These are phyloP conservation scores for Colletes collaris DNA, from an alignment of 2,888 invertebrate genomes.

Conservation along the genomic window DNA sequence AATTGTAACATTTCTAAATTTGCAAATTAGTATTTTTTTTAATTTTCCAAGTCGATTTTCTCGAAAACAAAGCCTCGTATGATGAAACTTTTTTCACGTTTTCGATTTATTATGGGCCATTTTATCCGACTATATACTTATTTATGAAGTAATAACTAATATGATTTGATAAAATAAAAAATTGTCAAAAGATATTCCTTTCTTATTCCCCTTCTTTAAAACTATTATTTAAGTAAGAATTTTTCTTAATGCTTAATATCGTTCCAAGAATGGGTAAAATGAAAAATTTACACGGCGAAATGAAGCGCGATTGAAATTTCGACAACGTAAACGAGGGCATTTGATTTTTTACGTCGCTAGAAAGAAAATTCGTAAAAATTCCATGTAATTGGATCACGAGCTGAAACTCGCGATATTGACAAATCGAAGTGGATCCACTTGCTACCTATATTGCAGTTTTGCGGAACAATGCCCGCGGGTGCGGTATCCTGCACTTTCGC, in stretches of 20 bases:
- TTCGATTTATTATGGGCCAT: no score
- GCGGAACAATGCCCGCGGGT: conserved; percentile 60
- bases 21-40: no score
- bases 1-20: no score
- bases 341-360: conserved; percentile 16
- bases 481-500: conserved; percentile 60
- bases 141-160: no score
- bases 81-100: no score
- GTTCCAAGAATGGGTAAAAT: not conserved
- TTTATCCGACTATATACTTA: no score
- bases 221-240: not conserved
- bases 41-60: no score
- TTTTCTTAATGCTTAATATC: not conserved
- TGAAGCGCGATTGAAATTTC: conserved; percentile 1
- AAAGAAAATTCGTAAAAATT: conserved; percentile 48
- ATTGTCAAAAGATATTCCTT: no score
- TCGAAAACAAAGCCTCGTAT: no score
- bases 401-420: conserved; percentile 38
- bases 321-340: conserved; percentile 34
- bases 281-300: not conserved
- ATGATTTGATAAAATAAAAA: no score
- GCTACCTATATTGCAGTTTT: conserved; percentile 60
- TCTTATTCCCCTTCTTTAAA: no score
- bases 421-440: conserved; percentile 59
- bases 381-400: conserved; percentile 26